These are phyloP conservation scores for Tylochromis polylepis DNA, from an alignment of 2,113 vertebrate species.

Conservation along the genomic window DNA sequence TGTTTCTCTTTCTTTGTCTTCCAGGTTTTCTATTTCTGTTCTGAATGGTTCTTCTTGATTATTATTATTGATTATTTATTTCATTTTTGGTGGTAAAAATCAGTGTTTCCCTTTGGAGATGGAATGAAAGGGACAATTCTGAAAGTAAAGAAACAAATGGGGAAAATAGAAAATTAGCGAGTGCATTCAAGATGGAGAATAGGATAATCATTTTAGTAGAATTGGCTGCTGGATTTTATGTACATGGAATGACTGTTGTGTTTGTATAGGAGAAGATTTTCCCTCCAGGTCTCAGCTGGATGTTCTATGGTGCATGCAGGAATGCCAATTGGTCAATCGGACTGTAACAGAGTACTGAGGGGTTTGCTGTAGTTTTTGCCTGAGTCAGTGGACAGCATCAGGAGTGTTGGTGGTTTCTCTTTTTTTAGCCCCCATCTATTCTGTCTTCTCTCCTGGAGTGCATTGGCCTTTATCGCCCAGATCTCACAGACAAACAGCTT, in stretches of 20 bases:
- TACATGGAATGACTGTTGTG: background rate
- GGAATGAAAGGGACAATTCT: background rate
- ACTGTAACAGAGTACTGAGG: conserved; percentile 31
- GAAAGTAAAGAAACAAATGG: background rate
- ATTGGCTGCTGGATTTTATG: background rate
- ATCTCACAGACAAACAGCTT: background rate
- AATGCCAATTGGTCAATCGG: conserved; percentile 23
- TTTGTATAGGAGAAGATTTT: conserved; percentile 4
- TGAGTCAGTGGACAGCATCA: conserved; percentile 19
- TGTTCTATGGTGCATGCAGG: conserved; percentile 1
- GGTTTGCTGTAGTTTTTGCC: background rate
- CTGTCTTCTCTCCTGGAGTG: background rate
- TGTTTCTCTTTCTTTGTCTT: background rate
- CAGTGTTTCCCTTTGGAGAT: background rate
- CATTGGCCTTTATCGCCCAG: background rate
- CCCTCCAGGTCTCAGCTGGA: conserved; percentile 31
- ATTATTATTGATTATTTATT: background rate
- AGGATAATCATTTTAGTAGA: background rate
- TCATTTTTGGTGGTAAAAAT: background rate
- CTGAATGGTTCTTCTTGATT: background rate
- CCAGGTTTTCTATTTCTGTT: background rate
- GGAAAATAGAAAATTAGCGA: background rate
- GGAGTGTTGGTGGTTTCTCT: background rate
- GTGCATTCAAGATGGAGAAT: background rate
- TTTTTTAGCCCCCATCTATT: background rate